Conservation (phyloP, 2,113 vertebrate genomes). For the Misgurnus anguillicaudatus region DNA sequence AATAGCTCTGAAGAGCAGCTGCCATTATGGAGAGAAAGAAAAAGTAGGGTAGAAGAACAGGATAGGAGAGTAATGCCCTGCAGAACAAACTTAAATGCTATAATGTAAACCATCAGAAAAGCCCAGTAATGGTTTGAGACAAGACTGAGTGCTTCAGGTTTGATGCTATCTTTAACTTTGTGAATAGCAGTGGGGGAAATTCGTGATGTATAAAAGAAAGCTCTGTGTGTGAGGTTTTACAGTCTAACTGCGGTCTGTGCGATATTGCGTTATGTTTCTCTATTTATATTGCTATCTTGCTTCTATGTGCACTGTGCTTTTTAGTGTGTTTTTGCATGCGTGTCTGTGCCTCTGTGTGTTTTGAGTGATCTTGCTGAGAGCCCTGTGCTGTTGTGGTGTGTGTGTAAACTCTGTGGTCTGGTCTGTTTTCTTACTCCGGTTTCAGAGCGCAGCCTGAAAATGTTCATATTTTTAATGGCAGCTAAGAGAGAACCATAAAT, state of each 20-base stretch:
- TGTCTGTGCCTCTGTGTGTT: conserved; percentile 50
- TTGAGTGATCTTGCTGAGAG: conserved; percentile 57
- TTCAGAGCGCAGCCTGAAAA: conserved; percentile 71
- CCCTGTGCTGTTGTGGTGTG: conserved; percentile 70
- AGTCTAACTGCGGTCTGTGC: conserved; percentile 15
- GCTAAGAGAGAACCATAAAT: conserved; percentile 69
- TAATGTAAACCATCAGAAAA: conserved; percentile 68
- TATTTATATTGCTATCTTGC: conserved; percentile 10
- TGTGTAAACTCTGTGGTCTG: conserved; percentile 72
- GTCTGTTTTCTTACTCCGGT: conserved; percentile 77
- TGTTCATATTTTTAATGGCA: conserved; percentile 76
- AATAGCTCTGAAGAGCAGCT: conserved; percentile 68
- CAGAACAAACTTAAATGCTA: conserved; percentile 27
- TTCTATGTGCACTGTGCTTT: background rate
- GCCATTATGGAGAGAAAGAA: conserved; percentile 53
- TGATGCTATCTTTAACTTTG: conserved; percentile 52
- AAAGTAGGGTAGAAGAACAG: conserved; percentile 24
- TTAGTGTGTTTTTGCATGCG: conserved; percentile 23
- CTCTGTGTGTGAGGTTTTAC: conserved; percentile 32
- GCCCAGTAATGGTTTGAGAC: conserved; percentile 71
- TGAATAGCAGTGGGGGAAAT: conserved; percentile 16
- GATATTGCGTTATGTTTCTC: conserved; percentile 19
- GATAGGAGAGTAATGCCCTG: conserved; percentile 20
- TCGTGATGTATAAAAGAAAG: conserved; percentile 26
- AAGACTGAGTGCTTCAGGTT: conserved; percentile 67